phyloP scores from a whole-genome alignment of 2,888 invertebrate species.

The Odontomyia ornata region DNA sequence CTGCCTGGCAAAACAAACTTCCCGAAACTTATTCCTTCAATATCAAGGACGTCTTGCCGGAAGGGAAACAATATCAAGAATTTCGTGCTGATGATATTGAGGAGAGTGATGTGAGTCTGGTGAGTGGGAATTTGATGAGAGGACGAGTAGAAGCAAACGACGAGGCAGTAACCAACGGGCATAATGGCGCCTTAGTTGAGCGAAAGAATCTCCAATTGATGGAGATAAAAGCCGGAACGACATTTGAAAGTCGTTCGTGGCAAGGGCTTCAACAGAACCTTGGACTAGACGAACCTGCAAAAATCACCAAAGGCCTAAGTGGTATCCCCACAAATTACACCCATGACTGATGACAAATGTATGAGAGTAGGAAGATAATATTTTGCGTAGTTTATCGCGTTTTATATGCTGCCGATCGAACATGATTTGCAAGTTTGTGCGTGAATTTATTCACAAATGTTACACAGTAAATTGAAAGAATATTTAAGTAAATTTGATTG shows the following conservation, averaged over 20 bases:
- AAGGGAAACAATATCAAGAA: constrained; percentile 67
- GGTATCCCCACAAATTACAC: constrained; percentile 80
- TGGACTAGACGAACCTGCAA: constrained; percentile 75
- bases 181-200: constrained; percentile 55
- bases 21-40: constrained; percentile 75
- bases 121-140: constrained; percentile 76
- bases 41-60: constrained; percentile 77
- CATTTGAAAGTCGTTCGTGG: constrained; percentile 75
- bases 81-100: constrained; percentile 65
- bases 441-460: no score
- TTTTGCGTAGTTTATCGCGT: no score
- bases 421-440: no score
- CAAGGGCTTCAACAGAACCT: constrained; percentile 84
- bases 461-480: no score
- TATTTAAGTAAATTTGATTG: no score
- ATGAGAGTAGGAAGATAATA: no score
- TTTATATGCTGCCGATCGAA: no score
- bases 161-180: constrained; percentile 53
- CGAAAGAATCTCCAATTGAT: constrained; percentile 56
- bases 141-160: constrained; percentile 52
- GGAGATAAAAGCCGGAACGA: constrained; percentile 57
- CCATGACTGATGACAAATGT: constrained; percentile 57
- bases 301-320: constrained; percentile 75
- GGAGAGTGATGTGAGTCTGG: constrained; percentile 75
- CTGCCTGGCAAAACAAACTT: constrained; percentile 64